These are phyloP conservation scores for Clarias laeviceps DNA, from an alignment of 2,797 vertebrate species.

Conservation along the genomic window DNA sequence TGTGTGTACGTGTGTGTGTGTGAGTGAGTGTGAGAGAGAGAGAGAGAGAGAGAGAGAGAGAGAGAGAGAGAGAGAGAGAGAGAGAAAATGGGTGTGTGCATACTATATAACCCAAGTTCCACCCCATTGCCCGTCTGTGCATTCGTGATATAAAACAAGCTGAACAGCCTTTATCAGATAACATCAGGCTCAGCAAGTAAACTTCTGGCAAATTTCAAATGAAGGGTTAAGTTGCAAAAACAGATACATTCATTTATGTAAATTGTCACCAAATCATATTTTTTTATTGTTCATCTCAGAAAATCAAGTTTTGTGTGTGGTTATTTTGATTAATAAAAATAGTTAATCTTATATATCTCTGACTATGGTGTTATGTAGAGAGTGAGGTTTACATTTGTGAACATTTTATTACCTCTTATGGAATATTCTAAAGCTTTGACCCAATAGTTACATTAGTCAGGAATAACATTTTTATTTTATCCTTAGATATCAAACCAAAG, in stretches of 20 bases:
- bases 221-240: too few relatives aligned
- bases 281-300: background rate
- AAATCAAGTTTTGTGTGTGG: background rate
- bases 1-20: background rate
- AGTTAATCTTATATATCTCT: background rate
- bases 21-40: background rate
- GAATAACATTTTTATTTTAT: too few relatives aligned
- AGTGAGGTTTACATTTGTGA: background rate
- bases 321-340: too few relatives aligned
- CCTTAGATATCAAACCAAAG: too few relatives aligned
- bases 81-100: background rate
- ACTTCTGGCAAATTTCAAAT: too few relatives aligned
- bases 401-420: background rate
- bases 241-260: background rate
- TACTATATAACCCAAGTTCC: background rate
- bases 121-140: constrained; percentile 4
- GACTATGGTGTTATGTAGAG: background rate
- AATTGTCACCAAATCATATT: too few relatives aligned
- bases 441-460: background rate
- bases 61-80: too few relatives aligned
- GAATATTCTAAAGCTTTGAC: background rate
- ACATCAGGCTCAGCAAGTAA: background rate
- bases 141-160: constrained; percentile 27
- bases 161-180: constrained; percentile 6
- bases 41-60: too few relatives aligned